Percentiles rank a stretch among this genome's conserved stretches.
phyloP scores from a whole-genome alignment of 2,888 invertebrate genomes.

The Keiferia lycopersicella region DNA sequence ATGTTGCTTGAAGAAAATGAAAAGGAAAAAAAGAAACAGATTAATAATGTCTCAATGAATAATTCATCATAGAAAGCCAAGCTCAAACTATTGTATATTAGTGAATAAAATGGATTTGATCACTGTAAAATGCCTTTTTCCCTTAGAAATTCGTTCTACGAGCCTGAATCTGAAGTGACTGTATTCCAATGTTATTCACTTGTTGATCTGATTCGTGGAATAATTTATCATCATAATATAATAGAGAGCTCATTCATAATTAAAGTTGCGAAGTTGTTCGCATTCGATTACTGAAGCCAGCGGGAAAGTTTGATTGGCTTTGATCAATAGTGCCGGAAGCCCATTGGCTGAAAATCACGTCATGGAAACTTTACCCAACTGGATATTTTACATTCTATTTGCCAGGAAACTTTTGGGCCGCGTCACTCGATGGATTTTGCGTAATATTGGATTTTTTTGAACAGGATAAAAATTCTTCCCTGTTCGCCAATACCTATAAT shows the following conservation, averaged over 20 bases:
- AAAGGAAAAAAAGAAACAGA: too few relatives aligned
- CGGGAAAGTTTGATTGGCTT: constrained; percentile 7
- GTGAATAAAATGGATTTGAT: too few relatives aligned
- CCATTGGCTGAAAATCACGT: constrained; percentile 4
- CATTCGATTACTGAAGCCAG: background rate
- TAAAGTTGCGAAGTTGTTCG: background rate
- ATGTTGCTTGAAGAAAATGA: too few relatives aligned
- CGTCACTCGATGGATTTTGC: background rate
- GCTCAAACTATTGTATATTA: too few relatives aligned
- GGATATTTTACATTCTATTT: constrained; percentile 4
- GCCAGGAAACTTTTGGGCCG: background rate
- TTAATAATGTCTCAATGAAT: too few relatives aligned
- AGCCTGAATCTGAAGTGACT: too few relatives aligned
- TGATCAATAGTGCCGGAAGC: constrained; percentile 8
- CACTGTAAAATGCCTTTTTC: too few relatives aligned
- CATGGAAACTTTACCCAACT: background rate
- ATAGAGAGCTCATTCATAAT: constrained; percentile 3
- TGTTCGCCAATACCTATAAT: too few relatives aligned
- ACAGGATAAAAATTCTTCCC: too few relatives aligned
- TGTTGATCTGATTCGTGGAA: background rate
- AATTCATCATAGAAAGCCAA: too few relatives aligned
- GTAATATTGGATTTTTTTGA: background rate
- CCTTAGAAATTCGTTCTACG: too few relatives aligned
- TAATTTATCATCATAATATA: constrained; percentile 2
- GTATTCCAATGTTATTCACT: background rate